Conservation (phyloP, 1,140 invertebrate species). For the Acromyrmex charruanus region DNA sequence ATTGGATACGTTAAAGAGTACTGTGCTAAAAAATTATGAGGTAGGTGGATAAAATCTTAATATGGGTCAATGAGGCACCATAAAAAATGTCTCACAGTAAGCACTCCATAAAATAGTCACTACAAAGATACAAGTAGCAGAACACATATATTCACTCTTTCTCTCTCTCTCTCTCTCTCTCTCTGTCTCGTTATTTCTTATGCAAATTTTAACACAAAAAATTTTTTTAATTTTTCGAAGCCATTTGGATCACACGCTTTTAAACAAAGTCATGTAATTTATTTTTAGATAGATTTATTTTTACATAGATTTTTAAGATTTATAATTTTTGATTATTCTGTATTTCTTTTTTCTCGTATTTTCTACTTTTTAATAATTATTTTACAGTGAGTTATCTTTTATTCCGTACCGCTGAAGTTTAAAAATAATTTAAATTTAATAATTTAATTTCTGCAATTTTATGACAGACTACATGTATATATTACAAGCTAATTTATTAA, state of each 20-base stretch:
- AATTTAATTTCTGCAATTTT: slow-evolving; percentile 2
- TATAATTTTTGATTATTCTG: not conserved
- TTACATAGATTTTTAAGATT: not conserved
- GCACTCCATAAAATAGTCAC: not conserved
- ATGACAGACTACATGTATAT: not conserved
- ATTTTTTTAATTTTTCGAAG: not conserved
- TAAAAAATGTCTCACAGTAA: not conserved
- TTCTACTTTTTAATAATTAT: not conserved
- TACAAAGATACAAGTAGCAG: not conserved
- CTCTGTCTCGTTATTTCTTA: not conserved
- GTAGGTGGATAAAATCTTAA: slow-evolving; percentile 11
- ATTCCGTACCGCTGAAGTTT: not conserved
- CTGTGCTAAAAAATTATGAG: slow-evolving; percentile 6
- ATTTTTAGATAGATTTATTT: not conserved
- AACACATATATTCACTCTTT: not conserved
- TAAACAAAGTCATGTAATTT: not conserved
- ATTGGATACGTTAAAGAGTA: not conserved
- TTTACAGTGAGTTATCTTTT: not conserved
- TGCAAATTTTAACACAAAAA: not conserved
- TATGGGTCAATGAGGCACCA: not conserved
- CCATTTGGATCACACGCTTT: not conserved
- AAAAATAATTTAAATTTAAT: not conserved
- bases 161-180: not conserved
- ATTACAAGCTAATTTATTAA: not conserved
- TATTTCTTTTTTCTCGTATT: not conserved